Evolutionary conservation across 2,888 invertebrate species (phyloP), one percentile per base, ranked within the genome.

Genomic region (Hemithea aestivaria): DNA sequence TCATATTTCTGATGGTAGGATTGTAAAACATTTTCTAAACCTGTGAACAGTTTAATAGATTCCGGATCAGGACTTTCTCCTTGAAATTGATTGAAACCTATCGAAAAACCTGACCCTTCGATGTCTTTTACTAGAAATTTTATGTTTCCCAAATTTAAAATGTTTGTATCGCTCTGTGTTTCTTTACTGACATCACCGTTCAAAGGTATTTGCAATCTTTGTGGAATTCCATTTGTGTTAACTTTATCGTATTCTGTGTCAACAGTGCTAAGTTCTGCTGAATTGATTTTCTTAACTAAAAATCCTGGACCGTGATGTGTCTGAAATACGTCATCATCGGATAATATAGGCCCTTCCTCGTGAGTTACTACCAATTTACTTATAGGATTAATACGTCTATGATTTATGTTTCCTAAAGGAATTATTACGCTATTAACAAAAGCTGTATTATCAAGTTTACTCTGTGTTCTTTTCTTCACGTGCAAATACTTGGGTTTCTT

Each of bases 71-170:
- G 84, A 5, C 69, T 63, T 44, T 73, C 72, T 35, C 75, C 82
- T 1, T 68, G 59, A 39, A 75, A 84, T 40, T 82, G 79, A 37
- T 79, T 84, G 24, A 78, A 74, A 1, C 84, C 84, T 9, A 85
- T 61, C 1, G 83, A 68, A 33, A 83, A 73, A 0, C 85, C 85
- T 20, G 78, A 66, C 0, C 79, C 81, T 41, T 72, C 79, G 8
- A 85, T 66, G 27, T 81, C 70, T 61, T 79, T 81, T 1, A 84
- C 50, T 8, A 72, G 53, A 28, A 77, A 73, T 10, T 76, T 77
- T 6, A 72, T 47, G 36, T 80, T 73, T 1, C 67, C 71, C n/a
- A 66, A 27, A 53, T 76, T 66, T 3, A 60, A 56, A 29, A 50
- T 57, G 0, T 57, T 43, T 20, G 64, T 60, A 0, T 56, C 30